Conservation (phyloP, 2,113 vertebrate genomes). For the Platichthys flesus region DNA sequence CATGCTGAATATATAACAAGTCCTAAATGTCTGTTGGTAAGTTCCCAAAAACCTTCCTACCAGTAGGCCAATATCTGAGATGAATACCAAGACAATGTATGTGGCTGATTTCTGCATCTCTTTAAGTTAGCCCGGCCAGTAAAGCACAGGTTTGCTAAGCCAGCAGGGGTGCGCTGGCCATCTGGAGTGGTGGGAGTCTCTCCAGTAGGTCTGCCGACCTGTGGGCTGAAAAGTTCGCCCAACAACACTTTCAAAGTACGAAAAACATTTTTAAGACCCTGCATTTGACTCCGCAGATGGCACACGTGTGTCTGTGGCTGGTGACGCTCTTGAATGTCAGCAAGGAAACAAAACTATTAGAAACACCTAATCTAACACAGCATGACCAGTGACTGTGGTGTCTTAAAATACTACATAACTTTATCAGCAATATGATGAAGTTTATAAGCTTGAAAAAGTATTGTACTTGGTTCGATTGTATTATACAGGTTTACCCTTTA, state of each 20-base stretch:
- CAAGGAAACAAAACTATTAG: not conserved
- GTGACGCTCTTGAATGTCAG: slow-evolving; percentile 15
- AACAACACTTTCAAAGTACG: slow-evolving; percentile 22
- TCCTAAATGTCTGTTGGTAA: not conserved
- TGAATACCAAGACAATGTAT: slow-evolving; percentile 1
- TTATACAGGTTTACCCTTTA: too few relatives aligned
- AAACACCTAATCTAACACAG: slow-evolving; percentile 7
- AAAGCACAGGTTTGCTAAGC: slow-evolving; percentile 46
- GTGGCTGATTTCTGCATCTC: slow-evolving; percentile 9
- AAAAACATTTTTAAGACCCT: slow-evolving; percentile 27
- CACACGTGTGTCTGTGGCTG: not conserved
- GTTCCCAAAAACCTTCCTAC: slow-evolving; percentile 23
- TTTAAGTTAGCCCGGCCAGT: slow-evolving; percentile 34
- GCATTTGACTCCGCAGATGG: slow-evolving; percentile 47
- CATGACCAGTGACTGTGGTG: not conserved
- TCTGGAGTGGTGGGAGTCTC: slow-evolving; percentile 68
- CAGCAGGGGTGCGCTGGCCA: slow-evolving; percentile 58
- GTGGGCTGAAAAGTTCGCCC: slow-evolving; percentile 38
- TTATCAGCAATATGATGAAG: not conserved
- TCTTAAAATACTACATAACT: not conserved
- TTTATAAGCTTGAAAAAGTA: not conserved
- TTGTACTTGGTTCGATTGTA: not conserved
- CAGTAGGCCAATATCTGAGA: slow-evolving; percentile 14
- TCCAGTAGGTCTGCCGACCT: slow-evolving; percentile 48
- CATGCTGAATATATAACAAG: not conserved